Base-by-base conservation (phyloP, 1,140 invertebrate species). In the Brachionus rubens region DNA sequence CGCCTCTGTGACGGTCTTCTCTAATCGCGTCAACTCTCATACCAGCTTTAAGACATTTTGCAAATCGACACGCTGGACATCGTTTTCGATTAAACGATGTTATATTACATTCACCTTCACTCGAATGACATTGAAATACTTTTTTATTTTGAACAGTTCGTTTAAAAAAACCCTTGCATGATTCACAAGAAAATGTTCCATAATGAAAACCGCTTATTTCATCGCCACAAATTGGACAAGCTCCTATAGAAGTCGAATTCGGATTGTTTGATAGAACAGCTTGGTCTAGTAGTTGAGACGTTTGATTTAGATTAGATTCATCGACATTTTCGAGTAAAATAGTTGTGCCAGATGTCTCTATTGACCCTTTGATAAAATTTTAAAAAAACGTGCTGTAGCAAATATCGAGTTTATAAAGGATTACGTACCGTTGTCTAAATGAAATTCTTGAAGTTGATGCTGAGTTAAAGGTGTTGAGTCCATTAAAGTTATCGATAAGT, bases 1-100 rank as follows among this genome's bases (percentile, higher is more conserved):
- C 95, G 68, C 94, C 95, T 76, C 94, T 87, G 0, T 94, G 96
- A 78, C 94, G 87, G 84, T 98, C 94, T 81, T 95, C 92, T 77
- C 94, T 86, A 50, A 98, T 96, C 0, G 94, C 95, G 90, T 97
- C 94, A 19, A 97, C 85, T 83, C 95, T 96, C 95, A 98, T 98
- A 41, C 95, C 95, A 84, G 91, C 93, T 26, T 91, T 90, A 14
- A 97, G 88, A 84, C 95, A 98, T 86, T 96, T 96, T 76, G 95
- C 91, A 82, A 97, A 97, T n/a, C 95, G 87, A 83, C 95, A 98
- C 14, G 93, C 93, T 0, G 94, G 94, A 82, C 95, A 98, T 82
- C 97, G 96, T 82, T 98, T 98, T 33, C 95, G 87, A 26, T 93
- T 96, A 6, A 91, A 90, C 10, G 95, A 91, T 30, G 81, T 92